Evolutionary conservation across 2,888 invertebrate species (phyloP), one percentile per base, ranked within the genome.

Genomic region (Rotaria macrura): DNA sequence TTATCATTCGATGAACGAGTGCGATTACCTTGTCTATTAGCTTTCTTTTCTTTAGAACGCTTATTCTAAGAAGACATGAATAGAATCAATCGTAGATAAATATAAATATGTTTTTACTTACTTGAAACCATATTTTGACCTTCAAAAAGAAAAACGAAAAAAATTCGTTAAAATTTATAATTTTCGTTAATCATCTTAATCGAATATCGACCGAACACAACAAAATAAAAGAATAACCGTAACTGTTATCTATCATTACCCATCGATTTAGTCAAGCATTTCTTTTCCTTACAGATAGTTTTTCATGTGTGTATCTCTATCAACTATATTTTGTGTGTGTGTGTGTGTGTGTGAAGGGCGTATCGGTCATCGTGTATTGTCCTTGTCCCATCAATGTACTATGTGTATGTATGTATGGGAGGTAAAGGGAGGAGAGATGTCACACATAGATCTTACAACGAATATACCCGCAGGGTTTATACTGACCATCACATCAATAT

Each of bases 401-500:
- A 57, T 29, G 57, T 57, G 29, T 57, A 57, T 57, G 57, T 65
- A 65, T 65, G 57, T 65, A 65, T 65, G 57, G 57, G 57, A 65
- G 57, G 57, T 34, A 65, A 65, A 65, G 57, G 57, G 57, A 65
- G 57, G 57, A 65, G 57, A 65, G 57, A 65, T 65, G 57, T 65
- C 57, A 65, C 57, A 65, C 57, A 65, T 65, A 65, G 57, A 65
- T 65, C 57, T 65, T 65, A 65, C 57, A 65, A 65, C 57, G 57
- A 29, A 65, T 65, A 34, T 65, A 65, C 57, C 57, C 57, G 57
- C n/a, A 65, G 57, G 57, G 57, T 65, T 65, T n/a, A 65, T 34
- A 65, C 57, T 65, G 57, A 65, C 57, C 57, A 65, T 65, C 57
- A 65, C 57, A 65, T 65, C 57, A 65, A 65, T 65, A 65, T 65